Evolutionary conservation across 2,888 invertebrate genomes (phyloP), one percentile per base, ranked within the genome.

Genomic region (Synergus itoensis): DNA sequence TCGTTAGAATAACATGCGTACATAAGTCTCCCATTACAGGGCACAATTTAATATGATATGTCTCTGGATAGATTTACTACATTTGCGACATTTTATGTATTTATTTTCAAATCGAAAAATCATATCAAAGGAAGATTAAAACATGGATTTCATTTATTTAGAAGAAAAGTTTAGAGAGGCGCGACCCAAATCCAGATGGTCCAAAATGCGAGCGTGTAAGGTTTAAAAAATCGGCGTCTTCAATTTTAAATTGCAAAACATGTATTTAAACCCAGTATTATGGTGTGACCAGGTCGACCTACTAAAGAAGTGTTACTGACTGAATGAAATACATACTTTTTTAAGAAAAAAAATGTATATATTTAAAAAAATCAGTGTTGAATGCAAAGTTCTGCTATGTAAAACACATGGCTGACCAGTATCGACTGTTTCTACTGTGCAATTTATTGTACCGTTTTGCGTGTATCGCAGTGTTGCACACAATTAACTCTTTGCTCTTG

Each of bases 371-470:
- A 60, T 21, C 60, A 60, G 18, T 60, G 21, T 60, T 21, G 11
- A 21, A 11, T 60, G 60, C 4, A 9, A 21, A 60, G 60, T 60
- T 60, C 60, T 60, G 60, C 21, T 60, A 28, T 60, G 21, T 60
- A 21, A 21, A 60, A 21, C 21, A 12, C 60, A 21, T 60, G 60
- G 11, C 60, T 60, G 60, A 12, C 11, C 60, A 60, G 60, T 60
- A 60, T 60, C 21, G 18, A 12, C 12, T 9, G 60, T 60, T 21
- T 60, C 60, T 60, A 60, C 60, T 60, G 60, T 60, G 60, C 12
- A 60, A 60, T 60, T 60, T 60, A 60, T 60, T 60, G 60, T 60
- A 60, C 60, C 60, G 60, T 60, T 60, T 60, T 18, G 21, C 60
- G 11, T 60, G 21, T 60, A 53, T 53, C 53, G n/a, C 53, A n/a